Evolutionary conservation across 2,113 vertebrate genomes (phyloP).

Genomic region (Ramphastos sulfuratus): DNA sequence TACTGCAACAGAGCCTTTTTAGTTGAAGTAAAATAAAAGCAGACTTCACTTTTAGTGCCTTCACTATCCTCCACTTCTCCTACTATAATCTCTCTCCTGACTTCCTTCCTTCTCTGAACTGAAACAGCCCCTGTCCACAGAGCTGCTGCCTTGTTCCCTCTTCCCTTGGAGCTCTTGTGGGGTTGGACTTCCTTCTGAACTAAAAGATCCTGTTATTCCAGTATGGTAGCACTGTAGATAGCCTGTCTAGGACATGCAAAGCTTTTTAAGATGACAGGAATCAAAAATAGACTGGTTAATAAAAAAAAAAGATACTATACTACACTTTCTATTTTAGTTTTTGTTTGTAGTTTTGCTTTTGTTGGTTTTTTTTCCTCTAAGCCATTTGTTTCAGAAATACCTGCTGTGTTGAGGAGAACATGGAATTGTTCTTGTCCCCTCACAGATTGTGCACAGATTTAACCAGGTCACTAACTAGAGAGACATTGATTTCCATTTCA

Average conservation of each 20-base stretch:
- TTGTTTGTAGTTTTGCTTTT: too few relatives aligned
- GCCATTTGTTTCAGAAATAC: neutral
- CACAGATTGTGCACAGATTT: neutral
- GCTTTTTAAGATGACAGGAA: neutral
- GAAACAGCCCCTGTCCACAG: neutral
- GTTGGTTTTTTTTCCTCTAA: neutral
- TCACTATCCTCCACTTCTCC: neutral
- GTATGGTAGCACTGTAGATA: neutral
- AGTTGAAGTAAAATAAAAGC: neutral
- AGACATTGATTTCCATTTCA: slow-evolving; percentile 10
- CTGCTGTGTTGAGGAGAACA: neutral
- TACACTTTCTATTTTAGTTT: neutral
- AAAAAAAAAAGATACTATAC: neutral
- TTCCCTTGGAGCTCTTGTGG: neutral
- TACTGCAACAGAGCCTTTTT: neutral
- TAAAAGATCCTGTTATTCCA: neutral
- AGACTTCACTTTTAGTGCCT: neutral
- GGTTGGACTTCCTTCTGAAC: neutral
- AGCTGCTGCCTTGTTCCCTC: neutral
- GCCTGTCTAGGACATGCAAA: neutral
- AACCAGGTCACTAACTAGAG: neutral
- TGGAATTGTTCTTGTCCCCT: neutral
- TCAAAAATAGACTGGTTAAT: neutral
- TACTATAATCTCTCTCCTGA: neutral
- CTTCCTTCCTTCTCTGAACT: neutral